Percentiles rank a stretch among this genome's conserved stretches.
These are phyloP conservation scores for Mya arenaria DNA, from an alignment of 1,140 invertebrate genomes.

Conservation along the genomic window DNA sequence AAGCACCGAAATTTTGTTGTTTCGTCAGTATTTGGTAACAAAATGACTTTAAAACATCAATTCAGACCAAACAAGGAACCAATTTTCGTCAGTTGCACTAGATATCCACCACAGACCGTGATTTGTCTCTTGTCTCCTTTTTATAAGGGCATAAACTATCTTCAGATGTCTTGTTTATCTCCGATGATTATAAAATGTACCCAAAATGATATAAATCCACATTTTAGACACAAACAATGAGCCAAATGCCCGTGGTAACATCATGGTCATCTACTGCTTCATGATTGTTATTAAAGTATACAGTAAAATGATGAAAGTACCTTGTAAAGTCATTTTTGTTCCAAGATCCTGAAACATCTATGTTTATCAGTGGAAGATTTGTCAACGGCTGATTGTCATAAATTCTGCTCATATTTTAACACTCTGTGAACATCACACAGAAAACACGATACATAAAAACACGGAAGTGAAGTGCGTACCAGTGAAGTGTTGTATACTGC, in stretches of 20 bases:
- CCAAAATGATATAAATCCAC: background rate
- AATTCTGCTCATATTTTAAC: slow-evolving; percentile 55
- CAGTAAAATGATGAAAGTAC: slow-evolving; percentile 22
- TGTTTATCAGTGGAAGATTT: slow-evolving; percentile 56
- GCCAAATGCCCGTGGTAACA: background rate
- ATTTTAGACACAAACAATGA: background rate
- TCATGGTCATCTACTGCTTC: background rate
- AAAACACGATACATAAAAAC: background rate
- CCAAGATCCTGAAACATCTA: slow-evolving; percentile 25
- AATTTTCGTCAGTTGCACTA: no score
- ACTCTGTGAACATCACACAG: background rate
- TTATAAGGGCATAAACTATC: no score
- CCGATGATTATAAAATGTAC: background rate
- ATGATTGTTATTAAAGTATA: background rate
- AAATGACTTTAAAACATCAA: no score
- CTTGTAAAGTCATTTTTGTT: slow-evolving; percentile 23
- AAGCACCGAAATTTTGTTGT: no score
- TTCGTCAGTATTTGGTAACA: no score
- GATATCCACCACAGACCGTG: no score
- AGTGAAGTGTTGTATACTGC: no score
- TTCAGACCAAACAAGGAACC: no score
- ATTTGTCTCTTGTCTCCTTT: no score
- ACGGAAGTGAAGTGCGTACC: no score
- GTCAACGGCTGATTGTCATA: slow-evolving; percentile 58
- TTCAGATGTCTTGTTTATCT: background rate